Conservation (phyloP, 2,888 invertebrate species). For the Mongoloraphidia duomilia region DNA sequence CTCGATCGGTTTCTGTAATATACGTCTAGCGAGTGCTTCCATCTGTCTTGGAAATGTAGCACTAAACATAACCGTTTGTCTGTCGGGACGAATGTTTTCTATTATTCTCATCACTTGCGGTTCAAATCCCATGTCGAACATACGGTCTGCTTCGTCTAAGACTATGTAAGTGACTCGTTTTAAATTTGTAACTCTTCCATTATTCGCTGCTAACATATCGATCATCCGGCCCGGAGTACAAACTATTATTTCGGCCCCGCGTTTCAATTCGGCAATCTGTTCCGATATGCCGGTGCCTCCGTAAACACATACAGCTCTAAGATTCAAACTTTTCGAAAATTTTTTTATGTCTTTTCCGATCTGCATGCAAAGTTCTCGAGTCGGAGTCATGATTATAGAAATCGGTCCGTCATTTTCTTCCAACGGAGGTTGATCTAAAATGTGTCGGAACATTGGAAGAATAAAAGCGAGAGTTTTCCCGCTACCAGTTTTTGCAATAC, state of each 20-base stretch:
- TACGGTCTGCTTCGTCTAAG: conserved; percentile 95
- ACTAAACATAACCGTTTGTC: conserved; percentile 97
- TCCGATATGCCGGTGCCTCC: conserved; percentile 96
- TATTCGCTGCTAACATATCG: conserved; percentile 98
- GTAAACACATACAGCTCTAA: conserved; percentile 91
- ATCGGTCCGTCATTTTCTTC: conserved; percentile 97
- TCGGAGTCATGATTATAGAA: conserved; percentile 94
- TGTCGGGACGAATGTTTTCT: conserved; percentile 90
- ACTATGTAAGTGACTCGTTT: conserved; percentile 95
- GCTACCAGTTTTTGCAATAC: conserved; percentile 98
- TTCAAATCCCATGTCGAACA: conserved; percentile 99
- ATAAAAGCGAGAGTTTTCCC: conserved; percentile 98
- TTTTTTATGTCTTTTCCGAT: conserved; percentile 92
- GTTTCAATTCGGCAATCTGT: conserved; percentile 84
- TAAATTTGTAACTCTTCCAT: conserved; percentile 92
- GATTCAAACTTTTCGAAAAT: conserved; percentile 75
- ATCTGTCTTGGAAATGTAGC: conserved; percentile 98
- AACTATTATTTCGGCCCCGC: conserved; percentile 95
- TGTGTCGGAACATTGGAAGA: conserved; percentile 93
- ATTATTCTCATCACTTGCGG: conserved; percentile 93
- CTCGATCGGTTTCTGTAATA: conserved; percentile 89
- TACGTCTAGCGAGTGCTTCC: conserved; percentile 92
- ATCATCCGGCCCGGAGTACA: conserved; percentile 99
- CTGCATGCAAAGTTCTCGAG: conserved; percentile 96
- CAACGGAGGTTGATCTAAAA: conserved; percentile 84